Percentiles rank a stretch among this genome's conserved stretches.
These are phyloP conservation scores for Leptoclinus maculatus DNA, from an alignment of 2,797 vertebrate genomes.

Conservation along the genomic window DNA sequence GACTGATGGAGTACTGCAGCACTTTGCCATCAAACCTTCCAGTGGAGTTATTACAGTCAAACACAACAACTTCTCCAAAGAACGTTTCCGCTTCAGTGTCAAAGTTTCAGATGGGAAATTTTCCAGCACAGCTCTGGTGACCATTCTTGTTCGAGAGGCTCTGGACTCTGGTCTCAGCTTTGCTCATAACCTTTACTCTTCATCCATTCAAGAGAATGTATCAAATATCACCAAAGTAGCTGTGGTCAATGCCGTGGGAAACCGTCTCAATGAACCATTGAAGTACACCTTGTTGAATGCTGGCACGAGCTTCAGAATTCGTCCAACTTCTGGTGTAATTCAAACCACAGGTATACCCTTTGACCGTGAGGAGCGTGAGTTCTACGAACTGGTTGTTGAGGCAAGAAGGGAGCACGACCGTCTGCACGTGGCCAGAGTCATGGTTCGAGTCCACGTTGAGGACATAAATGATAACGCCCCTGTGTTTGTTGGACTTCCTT, in stretches of 20 bases:
- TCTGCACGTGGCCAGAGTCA: constrained; percentile 91
- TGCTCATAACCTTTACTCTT: constrained; percentile 89
- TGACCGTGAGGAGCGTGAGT: constrained; percentile 94
- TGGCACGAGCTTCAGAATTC: constrained; percentile 92
- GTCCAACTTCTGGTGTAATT: constrained; percentile 94
- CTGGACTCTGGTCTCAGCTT: constrained; percentile 95
- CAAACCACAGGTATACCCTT: constrained; percentile 94
- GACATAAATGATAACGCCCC: constrained; percentile 97
- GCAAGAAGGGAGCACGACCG: constrained; percentile 92
- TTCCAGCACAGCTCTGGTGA: constrained; percentile 90
- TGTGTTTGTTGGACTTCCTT: constrained; percentile 94
- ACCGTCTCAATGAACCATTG: constrained; percentile 94
- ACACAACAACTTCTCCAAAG: constrained; percentile 93
- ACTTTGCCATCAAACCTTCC: constrained; percentile 90
- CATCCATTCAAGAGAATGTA: constrained; percentile 93
- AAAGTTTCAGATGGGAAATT: constrained; percentile 97
- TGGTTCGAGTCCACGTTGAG: constrained; percentile 92
- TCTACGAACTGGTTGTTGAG: constrained; percentile 96
- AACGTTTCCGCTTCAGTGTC: constrained; percentile 91
- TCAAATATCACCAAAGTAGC: constrained; percentile 93
- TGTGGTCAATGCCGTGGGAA: constrained; percentile 95
- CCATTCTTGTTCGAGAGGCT: constrained; percentile 90
- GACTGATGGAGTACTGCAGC: constrained; percentile 88
- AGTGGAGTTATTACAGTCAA: constrained; percentile 91
- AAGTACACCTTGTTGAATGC: constrained; percentile 94